These are phyloP conservation scores for Synanceia verrucosa DNA, from an alignment of 2,797 vertebrate species.

Conservation along the genomic window DNA sequence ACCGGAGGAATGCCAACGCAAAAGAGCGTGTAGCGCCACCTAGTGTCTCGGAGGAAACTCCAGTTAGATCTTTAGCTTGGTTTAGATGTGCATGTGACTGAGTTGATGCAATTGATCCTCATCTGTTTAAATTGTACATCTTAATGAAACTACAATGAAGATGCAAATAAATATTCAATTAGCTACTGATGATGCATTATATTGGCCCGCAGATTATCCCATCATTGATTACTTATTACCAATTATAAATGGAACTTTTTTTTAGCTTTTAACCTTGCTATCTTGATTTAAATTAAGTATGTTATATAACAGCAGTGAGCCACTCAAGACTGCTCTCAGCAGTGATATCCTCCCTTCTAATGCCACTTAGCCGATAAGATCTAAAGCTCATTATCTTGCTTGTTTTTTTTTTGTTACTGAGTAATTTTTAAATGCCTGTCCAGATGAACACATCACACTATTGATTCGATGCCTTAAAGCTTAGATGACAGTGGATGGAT, in stretches of 20 bases:
- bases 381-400: neutral
- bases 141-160: no score
- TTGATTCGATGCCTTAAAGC: neutral
- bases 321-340: neutral
- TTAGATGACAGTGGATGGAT: neutral
- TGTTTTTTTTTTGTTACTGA: neutral
- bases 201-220: neutral
- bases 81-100: no score
- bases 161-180: neutral
- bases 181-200: no score
- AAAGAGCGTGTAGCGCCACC: no score
- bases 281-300: neutral
- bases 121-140: neutral
- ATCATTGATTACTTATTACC: neutral
- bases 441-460: neutral
- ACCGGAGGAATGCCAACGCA: no score
- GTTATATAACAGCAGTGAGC: neutral
- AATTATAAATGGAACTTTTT: neutral
- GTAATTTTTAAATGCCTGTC: slow-evolving; percentile 4
- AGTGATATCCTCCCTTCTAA: neutral
- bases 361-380: slow-evolving; percentile 1
- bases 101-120: neutral
- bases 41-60: no score
- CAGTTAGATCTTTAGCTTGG: no score
- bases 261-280: neutral